Percentiles rank a stretch among this genome's conserved stretches.
Evolutionary conservation across 2,797 vertebrate genomes (phyloP).

Genomic region (Nothura maculosa): DNA sequence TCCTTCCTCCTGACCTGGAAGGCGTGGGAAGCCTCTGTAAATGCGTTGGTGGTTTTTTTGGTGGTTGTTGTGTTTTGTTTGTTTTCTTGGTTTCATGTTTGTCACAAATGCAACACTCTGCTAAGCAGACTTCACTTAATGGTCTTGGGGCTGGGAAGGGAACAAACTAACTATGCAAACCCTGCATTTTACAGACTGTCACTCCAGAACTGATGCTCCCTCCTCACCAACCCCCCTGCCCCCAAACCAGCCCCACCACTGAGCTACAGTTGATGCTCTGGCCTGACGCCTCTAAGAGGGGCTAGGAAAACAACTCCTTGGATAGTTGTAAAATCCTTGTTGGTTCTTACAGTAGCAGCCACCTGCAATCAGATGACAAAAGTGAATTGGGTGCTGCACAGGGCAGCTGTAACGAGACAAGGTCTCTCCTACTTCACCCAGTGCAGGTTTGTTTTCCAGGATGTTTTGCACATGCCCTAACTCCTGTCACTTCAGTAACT

Average conservation of each 20-base stretch:
- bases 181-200: not conserved
- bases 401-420: not conserved
- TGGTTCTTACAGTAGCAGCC: not conserved
- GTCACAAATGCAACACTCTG: constrained; percentile 1
- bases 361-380: not conserved
- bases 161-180: constrained; percentile 67
- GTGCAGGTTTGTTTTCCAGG: not conserved
- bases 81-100: not conserved
- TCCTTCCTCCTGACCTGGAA: not conserved
- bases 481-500: not conserved
- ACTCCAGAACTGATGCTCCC: not conserved
- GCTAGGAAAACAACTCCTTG: not conserved
- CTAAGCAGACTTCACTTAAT: constrained; percentile 2
- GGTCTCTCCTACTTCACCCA: not conserved
- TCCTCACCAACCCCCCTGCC: not conserved
- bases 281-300: not conserved
- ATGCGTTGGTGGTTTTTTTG: not conserved
- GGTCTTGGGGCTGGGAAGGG: not conserved
- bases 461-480: not conserved
- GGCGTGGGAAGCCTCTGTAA: not conserved
- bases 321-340: not conserved
- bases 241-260: too few species aligned
- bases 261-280: not conserved
- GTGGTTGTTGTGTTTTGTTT: not conserved
- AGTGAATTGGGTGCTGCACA: not conserved